Evolutionary conservation across 2,888 invertebrate species (phyloP).

Genomic region (Serrognathus titanus): DNA sequence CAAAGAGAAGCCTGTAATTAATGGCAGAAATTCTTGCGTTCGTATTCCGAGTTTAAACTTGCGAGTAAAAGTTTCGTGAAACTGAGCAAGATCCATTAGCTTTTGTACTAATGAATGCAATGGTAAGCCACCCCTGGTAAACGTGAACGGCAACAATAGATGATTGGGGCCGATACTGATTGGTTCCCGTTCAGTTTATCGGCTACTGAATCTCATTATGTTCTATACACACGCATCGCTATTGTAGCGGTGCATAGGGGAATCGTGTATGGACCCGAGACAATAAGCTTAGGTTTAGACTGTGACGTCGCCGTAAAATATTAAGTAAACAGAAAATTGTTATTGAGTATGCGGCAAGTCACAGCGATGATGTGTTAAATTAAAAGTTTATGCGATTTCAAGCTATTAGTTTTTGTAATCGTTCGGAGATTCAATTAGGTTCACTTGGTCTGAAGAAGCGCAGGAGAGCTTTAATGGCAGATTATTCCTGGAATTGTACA

Average conservation of each 20-base stretch:
- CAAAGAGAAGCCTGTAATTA: too few species aligned
- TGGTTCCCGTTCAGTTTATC: constrained; percentile 38
- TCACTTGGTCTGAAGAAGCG: not conserved
- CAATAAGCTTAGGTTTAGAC: constrained; percentile 27
- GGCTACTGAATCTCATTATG: constrained; percentile 44
- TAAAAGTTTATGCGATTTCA: not conserved
- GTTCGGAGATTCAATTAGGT: not conserved
- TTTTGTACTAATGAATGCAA: constrained; percentile 22
- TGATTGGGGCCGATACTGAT: constrained; percentile 40
- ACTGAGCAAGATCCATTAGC: too few species aligned
- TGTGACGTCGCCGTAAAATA: constrained; percentile 38
- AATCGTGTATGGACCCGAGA: constrained; percentile 29
- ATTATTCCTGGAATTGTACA: constrained; percentile 14
- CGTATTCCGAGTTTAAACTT: too few species aligned
- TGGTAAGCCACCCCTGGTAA: constrained; percentile 25
- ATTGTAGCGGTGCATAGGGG: constrained; percentile 36
- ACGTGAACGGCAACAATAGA: constrained; percentile 36
- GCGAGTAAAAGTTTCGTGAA: too few species aligned
- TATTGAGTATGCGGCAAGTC: constrained; percentile 23
- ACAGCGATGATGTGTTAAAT: constrained; percentile 36
- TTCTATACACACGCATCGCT: constrained; percentile 41
- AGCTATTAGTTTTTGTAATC: not conserved
- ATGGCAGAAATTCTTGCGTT: too few species aligned
- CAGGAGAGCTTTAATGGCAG: not conserved
- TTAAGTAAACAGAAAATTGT: constrained; percentile 25